Percentiles rank a stretch among this genome's conserved stretches.
Conservation (phyloP, 1,140 invertebrate species). For the Drosophila leontia region DNA sequence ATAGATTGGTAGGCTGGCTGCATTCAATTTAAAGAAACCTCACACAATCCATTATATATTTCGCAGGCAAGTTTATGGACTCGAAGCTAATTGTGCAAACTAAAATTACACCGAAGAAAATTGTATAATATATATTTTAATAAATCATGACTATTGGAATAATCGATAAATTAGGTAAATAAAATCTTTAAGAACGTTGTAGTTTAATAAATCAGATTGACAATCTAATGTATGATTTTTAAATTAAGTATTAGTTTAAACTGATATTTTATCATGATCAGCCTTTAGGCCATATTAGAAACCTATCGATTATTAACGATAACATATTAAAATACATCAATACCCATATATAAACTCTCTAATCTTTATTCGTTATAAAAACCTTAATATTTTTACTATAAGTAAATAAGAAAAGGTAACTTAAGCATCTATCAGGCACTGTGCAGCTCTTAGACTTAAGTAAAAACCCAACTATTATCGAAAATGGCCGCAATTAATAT, state of each 20-base stretch:
- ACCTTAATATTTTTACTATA: too few relatives aligned
- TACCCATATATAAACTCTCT: too few relatives aligned
- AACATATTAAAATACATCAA: too few relatives aligned
- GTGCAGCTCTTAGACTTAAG: background rate
- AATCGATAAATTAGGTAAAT: background rate
- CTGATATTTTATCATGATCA: background rate
- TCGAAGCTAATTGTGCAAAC: background rate
- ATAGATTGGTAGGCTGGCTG: slow-evolving; percentile 2
- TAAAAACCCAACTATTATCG: background rate
- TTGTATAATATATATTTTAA: background rate
- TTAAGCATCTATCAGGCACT: background rate
- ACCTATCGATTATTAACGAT: too few relatives aligned
- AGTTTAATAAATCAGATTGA: too few relatives aligned
- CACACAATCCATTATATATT: background rate
- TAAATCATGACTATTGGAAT: background rate
- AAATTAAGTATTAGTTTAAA: too few relatives aligned
- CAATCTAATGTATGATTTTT: too few relatives aligned
- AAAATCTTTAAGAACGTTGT: too few relatives aligned
- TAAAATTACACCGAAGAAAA: background rate
- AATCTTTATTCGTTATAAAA: background rate
- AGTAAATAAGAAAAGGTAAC: background rate
- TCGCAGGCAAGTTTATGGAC: background rate
- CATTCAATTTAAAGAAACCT: background rate
- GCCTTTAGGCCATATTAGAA: too few relatives aligned
- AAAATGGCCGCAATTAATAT: slow-evolving; percentile 35